A percentile compares a stretch with the other conserved stretches of the same genome.
phyloP scores from a whole-genome alignment of 2,113 vertebrate species.

The Seriola quinqueradiata region DNA sequence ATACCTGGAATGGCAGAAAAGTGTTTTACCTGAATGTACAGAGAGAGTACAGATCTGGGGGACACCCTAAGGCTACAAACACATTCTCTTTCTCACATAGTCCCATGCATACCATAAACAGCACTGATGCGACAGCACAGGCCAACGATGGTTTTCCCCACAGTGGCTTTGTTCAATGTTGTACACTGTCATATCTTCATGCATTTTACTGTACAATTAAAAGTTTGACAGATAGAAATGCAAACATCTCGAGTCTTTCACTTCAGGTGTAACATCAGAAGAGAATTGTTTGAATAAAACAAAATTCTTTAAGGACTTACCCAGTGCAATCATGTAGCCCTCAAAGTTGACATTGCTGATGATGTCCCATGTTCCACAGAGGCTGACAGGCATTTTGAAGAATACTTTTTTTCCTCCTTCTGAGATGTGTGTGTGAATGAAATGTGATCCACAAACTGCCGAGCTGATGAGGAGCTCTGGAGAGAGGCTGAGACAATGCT shows the following conservation, averaged over 20 bases:
- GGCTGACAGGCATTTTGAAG: constrained; percentile 84
- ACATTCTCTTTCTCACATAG: not conserved
- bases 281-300: not conserved
- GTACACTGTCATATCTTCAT: not conserved
- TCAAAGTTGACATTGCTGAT: constrained; percentile 89
- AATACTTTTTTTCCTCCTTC: not conserved
- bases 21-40: not conserved
- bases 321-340: constrained; percentile 89
- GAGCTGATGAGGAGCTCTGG: not conserved
- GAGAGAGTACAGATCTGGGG: not conserved
- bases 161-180: not conserved
- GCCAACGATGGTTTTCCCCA: not conserved
- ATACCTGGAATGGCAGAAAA: constrained; percentile 81
- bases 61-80: not conserved
- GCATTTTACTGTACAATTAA: not conserved
- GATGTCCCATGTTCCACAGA: constrained; percentile 91
- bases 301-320: constrained; percentile 74
- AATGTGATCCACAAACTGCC: not conserved
- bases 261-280: not conserved
- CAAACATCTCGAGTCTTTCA: not conserved
- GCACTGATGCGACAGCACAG: not conserved
- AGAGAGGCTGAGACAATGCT: not conserved
- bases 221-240: not conserved
- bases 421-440: not conserved
- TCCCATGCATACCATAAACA: constrained; percentile 7